A percentile compares a stretch with the other conserved stretches of the same genome.
Evolutionary conservation across 2,888 invertebrate genomes (phyloP).

Genomic region (Aphidoletes aphidimyza): DNA sequence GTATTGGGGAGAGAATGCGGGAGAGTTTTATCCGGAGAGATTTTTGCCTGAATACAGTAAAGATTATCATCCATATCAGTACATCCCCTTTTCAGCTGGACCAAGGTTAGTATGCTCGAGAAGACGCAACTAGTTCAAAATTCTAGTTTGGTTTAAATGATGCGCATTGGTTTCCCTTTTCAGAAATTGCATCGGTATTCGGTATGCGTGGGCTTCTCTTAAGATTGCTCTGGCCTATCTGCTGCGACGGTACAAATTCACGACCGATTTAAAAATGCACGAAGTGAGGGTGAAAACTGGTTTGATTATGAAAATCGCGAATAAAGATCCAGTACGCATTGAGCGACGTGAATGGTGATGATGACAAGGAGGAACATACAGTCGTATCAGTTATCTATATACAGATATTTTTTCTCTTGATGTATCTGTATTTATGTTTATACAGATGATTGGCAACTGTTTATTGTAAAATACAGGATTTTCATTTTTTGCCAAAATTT

Average conservation of each 20-base stretch:
- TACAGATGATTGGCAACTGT: too few relatives aligned
- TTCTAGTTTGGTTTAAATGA: too few relatives aligned
- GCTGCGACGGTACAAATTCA: background rate
- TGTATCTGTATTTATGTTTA: too few relatives aligned
- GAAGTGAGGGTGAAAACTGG: background rate
- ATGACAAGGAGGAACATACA: too few relatives aligned
- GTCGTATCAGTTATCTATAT: too few relatives aligned
- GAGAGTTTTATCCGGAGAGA: slow-evolving; percentile 12
- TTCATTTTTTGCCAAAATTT: too few relatives aligned
- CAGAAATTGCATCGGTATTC: background rate
- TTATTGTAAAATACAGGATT: too few relatives aligned
- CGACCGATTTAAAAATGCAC: background rate
- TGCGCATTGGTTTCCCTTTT: too few relatives aligned
- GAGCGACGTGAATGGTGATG: background rate
- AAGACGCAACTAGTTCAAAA: too few relatives aligned
- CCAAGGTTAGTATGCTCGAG: too few relatives aligned
- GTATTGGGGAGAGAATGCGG: background rate
- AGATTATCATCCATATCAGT: background rate
- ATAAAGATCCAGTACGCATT: background rate
- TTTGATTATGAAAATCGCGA: background rate
- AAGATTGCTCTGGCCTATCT: background rate
- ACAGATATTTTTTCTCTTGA: too few relatives aligned
- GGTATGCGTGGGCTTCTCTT: background rate
- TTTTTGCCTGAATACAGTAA: background rate
- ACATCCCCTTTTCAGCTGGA: background rate